A percentile compares a stretch with the other conserved stretches of the same genome.
Evolutionary conservation across 2,797 vertebrate species (phyloP).

Genomic region (Pantherophis vulpinus): DNA sequence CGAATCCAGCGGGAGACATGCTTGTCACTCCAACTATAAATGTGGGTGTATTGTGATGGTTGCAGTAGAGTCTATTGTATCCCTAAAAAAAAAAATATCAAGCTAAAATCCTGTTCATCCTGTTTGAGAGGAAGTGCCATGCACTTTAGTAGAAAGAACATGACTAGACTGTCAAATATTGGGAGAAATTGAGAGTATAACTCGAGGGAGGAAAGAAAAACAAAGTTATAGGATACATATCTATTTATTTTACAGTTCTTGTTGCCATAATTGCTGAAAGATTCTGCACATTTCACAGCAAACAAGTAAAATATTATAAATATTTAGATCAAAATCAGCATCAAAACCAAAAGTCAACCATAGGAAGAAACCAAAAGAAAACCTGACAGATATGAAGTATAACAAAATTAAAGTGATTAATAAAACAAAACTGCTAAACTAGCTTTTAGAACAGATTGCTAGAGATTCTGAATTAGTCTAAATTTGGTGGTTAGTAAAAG

Average conservation of each 20-base stretch:
- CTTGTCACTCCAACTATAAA: background rate
- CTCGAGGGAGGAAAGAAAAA: background rate
- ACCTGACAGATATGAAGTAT: background rate
- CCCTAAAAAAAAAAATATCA: background rate
- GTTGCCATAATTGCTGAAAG: background rate
- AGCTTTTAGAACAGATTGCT: background rate
- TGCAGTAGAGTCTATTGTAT: background rate
- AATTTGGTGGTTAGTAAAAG: background rate
- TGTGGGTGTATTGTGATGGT: background rate
- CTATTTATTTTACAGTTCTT: background rate
- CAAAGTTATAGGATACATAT: background rate
- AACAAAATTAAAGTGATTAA: background rate
- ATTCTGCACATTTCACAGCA: background rate
- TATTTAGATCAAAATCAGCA: background rate
- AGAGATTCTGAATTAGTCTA: background rate
- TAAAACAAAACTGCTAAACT: background rate
- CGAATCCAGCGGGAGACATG: background rate
- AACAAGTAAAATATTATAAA: background rate
- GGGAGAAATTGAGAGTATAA: background rate
- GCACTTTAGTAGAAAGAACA: background rate
- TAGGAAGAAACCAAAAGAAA: background rate
- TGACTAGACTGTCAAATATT: background rate
- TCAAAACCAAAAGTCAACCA: background rate
- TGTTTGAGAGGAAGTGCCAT: background rate
- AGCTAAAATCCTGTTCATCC: background rate